Conservation (phyloP, 1,140 invertebrate genomes). For the Drosophila dunni region DNA sequence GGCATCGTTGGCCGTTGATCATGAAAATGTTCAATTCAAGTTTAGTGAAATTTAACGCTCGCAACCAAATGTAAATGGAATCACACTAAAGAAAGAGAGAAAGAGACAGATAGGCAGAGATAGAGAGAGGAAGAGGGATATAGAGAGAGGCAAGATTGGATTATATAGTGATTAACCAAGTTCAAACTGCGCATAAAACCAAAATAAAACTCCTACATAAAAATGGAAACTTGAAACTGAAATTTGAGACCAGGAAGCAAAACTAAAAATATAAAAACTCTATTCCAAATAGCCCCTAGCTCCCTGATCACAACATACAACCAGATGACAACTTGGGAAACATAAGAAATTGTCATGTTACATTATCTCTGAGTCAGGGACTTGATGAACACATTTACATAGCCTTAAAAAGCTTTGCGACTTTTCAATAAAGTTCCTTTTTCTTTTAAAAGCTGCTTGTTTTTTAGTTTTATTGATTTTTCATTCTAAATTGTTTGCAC, state of each 20-base stretch:
- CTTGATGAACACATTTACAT: no score
- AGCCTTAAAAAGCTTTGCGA: no score
- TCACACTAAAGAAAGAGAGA: neutral
- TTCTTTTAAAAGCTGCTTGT: neutral
- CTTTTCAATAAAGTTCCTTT: no score
- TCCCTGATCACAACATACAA: neutral
- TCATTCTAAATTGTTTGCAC: neutral
- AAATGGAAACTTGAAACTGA: conserved; percentile 17
- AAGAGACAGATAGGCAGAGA: neutral
- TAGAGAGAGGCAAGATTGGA: neutral
- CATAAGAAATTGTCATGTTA: no score
- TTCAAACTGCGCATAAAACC: conserved; percentile 23
- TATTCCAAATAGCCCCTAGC: neutral
- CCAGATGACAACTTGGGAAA: no score
- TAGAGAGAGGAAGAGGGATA: neutral
- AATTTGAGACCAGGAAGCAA: conserved; percentile 24
- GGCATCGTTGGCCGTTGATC: conserved; percentile 72
- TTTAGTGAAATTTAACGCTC: conserved; percentile 80
- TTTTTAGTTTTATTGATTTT: neutral
- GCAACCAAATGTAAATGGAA: conserved; percentile 9
- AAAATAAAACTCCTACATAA: conserved; percentile 4
- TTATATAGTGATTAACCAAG: conserved; percentile 1
- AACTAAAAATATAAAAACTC: conserved; percentile 8
- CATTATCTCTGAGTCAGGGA: no score
- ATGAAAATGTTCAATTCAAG: conserved; percentile 83